Evolutionary conservation across 2,888 invertebrate genomes (phyloP).

Genomic region (Cyclophora punctaria): DNA sequence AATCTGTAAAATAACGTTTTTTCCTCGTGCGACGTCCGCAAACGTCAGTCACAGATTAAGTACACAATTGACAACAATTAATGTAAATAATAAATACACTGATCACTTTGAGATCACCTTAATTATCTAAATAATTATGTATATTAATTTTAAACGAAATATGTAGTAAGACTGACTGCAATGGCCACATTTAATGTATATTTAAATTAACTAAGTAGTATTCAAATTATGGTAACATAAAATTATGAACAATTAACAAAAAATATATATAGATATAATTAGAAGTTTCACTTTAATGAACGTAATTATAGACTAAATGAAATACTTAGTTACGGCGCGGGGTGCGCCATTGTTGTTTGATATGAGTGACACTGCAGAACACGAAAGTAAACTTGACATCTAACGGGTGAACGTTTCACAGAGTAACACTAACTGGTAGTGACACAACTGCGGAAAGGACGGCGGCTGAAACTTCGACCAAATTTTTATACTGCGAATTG

Average conservation of each 20-base stretch:
- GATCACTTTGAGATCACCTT: conserved; percentile 71
- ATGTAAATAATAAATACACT: conserved; percentile 69
- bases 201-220: conserved; percentile 31
- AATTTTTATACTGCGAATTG: too few relatives aligned
- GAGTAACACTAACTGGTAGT: too few relatives aligned
- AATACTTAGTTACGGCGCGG: conserved; percentile 6
- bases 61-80: conserved; percentile 64
- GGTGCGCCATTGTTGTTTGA: too few relatives aligned
- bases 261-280: conserved; percentile 24
- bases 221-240: conserved; percentile 54
- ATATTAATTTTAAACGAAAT: conserved; percentile 45
- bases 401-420: too few relatives aligned
- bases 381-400: too few relatives aligned
- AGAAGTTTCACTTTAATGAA: not conserved
- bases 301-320: not conserved
- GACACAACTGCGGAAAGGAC: too few relatives aligned
- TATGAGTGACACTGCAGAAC: too few relatives aligned
- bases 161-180: conserved; percentile 33
- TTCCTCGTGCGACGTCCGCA: not conserved
- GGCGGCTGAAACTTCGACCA: too few relatives aligned
- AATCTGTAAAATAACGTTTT: not conserved
- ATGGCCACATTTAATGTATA: conserved; percentile 57
- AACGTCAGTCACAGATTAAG: conserved; percentile 44
- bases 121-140: conserved; percentile 58
- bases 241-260: conserved; percentile 46